phyloP scores from a whole-genome alignment of 2,888 invertebrate genomes.

The Lagria hirta region DNA sequence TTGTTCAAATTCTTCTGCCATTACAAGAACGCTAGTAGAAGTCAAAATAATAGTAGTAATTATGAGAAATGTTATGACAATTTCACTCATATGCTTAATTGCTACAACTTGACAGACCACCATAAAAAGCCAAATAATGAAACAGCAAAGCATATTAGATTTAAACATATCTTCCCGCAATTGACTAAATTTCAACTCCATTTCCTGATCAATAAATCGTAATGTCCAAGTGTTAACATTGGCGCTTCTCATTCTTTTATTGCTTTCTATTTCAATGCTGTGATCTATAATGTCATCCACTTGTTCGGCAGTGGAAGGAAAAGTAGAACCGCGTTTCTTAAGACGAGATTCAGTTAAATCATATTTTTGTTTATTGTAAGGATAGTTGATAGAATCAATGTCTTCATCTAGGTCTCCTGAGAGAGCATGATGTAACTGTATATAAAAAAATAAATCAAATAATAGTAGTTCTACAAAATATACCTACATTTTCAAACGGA shows the following conservation, averaged over 20 bases:
- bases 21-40: slow-evolving; percentile 73
- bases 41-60: slow-evolving; percentile 71
- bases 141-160: slow-evolving; percentile 91
- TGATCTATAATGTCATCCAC: slow-evolving; percentile 82
- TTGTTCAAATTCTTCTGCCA: slow-evolving; percentile 82
- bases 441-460: slow-evolving; percentile 9
- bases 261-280: slow-evolving; percentile 86
- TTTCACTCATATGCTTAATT: slow-evolving; percentile 70
- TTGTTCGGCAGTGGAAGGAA: slow-evolving; percentile 53
- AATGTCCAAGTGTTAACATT: slow-evolving; percentile 87
- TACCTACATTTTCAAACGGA: slow-evolving; percentile 82
- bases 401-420: slow-evolving; percentile 51
- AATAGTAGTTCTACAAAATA: background rate
- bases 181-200: slow-evolving; percentile 80
- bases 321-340: slow-evolving; percentile 43
- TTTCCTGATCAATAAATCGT: slow-evolving; percentile 76
- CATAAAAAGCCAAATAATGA: slow-evolving; percentile 88
- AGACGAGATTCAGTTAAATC: slow-evolving; percentile 45
- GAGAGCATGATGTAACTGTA: slow-evolving; percentile 48
- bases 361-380: slow-evolving; percentile 54
- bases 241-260: slow-evolving; percentile 81
- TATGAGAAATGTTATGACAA: slow-evolving; percentile 62
- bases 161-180: slow-evolving; percentile 91
- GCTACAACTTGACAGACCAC: slow-evolving; percentile 70
- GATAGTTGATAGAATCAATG: slow-evolving; percentile 45